These are phyloP conservation scores for Ceyx margarethae DNA, from an alignment of 2,113 vertebrate species.

Conservation along the genomic window DNA sequence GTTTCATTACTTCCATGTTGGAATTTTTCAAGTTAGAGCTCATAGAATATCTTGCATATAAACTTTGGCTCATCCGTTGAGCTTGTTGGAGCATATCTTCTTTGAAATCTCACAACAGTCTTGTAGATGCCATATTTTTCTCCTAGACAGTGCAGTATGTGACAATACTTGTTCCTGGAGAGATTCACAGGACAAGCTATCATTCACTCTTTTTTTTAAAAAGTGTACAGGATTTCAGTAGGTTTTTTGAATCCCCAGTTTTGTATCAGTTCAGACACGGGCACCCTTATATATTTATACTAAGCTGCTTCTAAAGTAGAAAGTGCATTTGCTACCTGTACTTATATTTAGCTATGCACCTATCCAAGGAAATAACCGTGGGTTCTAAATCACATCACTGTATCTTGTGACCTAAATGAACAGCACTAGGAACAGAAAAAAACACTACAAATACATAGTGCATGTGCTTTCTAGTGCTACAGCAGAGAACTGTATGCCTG, in stretches of 20 bases:
- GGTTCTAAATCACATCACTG: not conserved
- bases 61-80: not conserved
- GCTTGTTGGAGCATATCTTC: constrained; percentile 7
- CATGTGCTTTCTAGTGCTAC: not conserved
- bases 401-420: not conserved
- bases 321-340: not conserved
- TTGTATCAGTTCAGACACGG: not conserved
- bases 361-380: not conserved
- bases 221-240: not conserved
- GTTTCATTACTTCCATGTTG: not conserved
- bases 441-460: not conserved
- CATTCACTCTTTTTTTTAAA: not conserved
- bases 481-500: not conserved
- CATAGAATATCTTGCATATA: not conserved
- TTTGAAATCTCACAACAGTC: constrained; percentile 17
- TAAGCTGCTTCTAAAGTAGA: not conserved
- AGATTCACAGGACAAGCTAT: not conserved
- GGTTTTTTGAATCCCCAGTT: not conserved
- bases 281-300: not conserved
- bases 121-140: constrained; percentile 7
- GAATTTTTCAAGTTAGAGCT: not conserved
- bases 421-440: not conserved
- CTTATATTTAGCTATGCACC: not conserved
- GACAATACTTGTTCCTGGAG: not conserved
- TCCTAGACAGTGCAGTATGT: not conserved